Conservation (phyloP, 2,797 vertebrate species). For the Synanceia verrucosa region DNA sequence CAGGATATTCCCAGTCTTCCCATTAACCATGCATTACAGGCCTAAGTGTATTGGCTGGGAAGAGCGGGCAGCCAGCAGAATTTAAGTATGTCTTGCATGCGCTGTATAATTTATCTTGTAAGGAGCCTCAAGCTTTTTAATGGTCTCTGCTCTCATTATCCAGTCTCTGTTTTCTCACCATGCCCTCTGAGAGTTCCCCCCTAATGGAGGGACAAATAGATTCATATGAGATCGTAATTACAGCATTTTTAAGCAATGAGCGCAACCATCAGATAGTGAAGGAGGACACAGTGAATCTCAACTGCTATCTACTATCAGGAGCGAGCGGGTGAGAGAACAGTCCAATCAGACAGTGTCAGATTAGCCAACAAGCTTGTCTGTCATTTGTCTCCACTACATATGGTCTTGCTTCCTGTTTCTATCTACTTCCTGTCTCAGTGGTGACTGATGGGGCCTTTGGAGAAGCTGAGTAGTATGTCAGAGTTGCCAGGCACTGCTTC, state of each 20-base stretch:
- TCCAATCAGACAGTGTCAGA: conserved; percentile 68
- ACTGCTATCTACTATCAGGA: conserved; percentile 24
- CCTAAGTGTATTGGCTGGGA: conserved; percentile 67
- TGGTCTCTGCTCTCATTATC: conserved; percentile 75
- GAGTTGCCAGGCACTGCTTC: conserved; percentile 27
- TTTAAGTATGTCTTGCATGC: conserved; percentile 71
- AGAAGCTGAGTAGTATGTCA: conserved; percentile 39
- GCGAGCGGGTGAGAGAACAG: conserved; percentile 15
- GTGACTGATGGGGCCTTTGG: conserved; percentile 61
- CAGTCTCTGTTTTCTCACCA: conserved; percentile 69
- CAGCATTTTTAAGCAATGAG: conserved; percentile 68
- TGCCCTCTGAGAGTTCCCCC: conserved; percentile 60
- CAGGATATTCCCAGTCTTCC: conserved; percentile 68
- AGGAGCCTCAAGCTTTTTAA: conserved; percentile 73
- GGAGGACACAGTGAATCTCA: conserved; percentile 43
- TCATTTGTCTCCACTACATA: conserved; percentile 60
- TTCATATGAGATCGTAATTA: conserved; percentile 77
- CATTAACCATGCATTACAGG: conserved; percentile 80
- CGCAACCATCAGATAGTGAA: conserved; percentile 50
- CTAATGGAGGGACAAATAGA: conserved; percentile 78
- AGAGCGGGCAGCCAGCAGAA: conserved; percentile 69
- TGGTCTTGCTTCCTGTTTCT: conserved; percentile 61
- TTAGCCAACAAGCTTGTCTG: conserved; percentile 61
- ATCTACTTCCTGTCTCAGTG: conserved; percentile 63
- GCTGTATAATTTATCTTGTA: conserved; percentile 80